Evolutionary conservation across 2,113 vertebrate genomes (phyloP).

Genomic region (Eclectus roratus): DNA sequence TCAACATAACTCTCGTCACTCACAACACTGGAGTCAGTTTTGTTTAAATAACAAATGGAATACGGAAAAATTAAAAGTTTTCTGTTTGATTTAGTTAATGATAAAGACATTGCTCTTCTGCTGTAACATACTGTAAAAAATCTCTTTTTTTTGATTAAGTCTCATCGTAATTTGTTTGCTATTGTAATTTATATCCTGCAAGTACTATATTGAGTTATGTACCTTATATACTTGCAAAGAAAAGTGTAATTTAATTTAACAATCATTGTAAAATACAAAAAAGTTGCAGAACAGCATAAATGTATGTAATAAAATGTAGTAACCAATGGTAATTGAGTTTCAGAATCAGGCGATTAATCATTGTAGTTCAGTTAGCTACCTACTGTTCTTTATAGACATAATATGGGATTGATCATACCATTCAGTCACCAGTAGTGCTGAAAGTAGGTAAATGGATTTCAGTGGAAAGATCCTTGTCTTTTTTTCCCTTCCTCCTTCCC

Average conservation of each 20-base stretch:
- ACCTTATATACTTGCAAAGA: neutral
- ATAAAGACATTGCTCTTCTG: neutral
- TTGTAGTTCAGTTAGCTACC: neutral
- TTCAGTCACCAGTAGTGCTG: neutral
- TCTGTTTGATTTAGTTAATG: neutral
- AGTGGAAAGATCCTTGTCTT: neutral
- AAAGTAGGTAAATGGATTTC: neutral
- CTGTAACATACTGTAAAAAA: neutral
- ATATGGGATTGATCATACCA: neutral
- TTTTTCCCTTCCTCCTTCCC: neutral
- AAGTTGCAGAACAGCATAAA: neutral
- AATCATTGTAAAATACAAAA: conserved; percentile 13
- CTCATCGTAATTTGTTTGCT: neutral
- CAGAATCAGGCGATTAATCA: conserved; percentile 10
- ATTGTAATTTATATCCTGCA: neutral
- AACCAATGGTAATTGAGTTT: conserved; percentile 1
- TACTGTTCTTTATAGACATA: neutral
- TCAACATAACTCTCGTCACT: neutral
- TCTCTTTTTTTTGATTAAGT: neutral
- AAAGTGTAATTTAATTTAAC: neutral
- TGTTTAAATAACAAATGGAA: neutral
- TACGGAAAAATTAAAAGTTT: neutral
- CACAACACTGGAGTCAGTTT: neutral
- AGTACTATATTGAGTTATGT: neutral
- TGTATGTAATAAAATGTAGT: neutral